phyloP scores from a whole-genome alignment of 2,888 invertebrate species.

The Tiliacea aurago region DNA sequence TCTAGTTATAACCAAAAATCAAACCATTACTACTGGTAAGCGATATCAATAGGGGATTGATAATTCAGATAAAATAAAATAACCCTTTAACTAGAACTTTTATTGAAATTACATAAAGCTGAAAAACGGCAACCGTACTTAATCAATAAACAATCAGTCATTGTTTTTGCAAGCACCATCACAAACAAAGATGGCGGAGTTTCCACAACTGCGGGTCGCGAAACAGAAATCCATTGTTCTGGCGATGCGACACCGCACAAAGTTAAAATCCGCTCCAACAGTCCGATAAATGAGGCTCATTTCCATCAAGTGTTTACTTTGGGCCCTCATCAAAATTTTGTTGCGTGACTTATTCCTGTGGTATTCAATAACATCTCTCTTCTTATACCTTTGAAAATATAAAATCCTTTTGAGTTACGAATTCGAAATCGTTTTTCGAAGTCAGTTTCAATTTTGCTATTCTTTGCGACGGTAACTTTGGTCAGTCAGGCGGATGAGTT shows the following conservation, averaged over 20 bases:
- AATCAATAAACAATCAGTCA: slow-evolving; percentile 40
- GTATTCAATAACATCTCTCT: slow-evolving; percentile 33
- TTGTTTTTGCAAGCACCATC: slow-evolving; percentile 53
- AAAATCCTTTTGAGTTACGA: slow-evolving; percentile 37
- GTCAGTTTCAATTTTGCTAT: slow-evolving; percentile 33
- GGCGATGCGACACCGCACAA: slow-evolving; percentile 62
- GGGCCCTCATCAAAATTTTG: slow-evolving; percentile 72
- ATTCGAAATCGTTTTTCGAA: slow-evolving; percentile 29
- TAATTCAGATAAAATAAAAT: no score
- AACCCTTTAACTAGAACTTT: background rate
- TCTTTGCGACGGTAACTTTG: slow-evolving; percentile 42
- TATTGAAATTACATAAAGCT: slow-evolving; percentile 6
- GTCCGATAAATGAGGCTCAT: slow-evolving; percentile 66
- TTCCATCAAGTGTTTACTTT: slow-evolving; percentile 72
- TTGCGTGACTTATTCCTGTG: slow-evolving; percentile 65
- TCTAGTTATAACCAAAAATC: no score
- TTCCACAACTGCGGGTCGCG: slow-evolving; percentile 26
- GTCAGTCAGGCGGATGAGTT: slow-evolving; percentile 19
- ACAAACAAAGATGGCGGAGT: slow-evolving; percentile 36
- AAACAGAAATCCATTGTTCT: slow-evolving; percentile 63
- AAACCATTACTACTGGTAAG: no score
- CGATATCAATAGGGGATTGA: no score
- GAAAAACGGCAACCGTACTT: slow-evolving; percentile 6
- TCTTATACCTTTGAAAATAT: slow-evolving; percentile 25
- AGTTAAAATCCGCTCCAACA: slow-evolving; percentile 63